Evolutionary conservation across 2,888 invertebrate species (phyloP), one percentile per base, ranked within the genome.

Genomic region (Drosophila colorata): DNA sequence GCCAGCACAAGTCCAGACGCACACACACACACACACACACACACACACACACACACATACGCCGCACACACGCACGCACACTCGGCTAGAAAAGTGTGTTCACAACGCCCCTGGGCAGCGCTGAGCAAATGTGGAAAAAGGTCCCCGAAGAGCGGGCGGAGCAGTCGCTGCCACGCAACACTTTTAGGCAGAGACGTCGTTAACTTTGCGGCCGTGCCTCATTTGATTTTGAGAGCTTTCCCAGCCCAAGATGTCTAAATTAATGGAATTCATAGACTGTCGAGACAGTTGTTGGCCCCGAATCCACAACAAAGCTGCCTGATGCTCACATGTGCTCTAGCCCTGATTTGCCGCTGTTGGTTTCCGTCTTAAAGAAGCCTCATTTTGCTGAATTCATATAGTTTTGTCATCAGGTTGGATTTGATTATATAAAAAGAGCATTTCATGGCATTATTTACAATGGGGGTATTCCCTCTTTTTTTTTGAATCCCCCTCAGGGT

Each of bases 191-290:
- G 52, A 41, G 59, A 74, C 59, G 44, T 59, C 75, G 71, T 75
- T 67, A 61, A 71, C 67, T 75, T 67, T 75, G 67, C 25, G 71
- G 63, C 59, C 67, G 63, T 75, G 74, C 75, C 75, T 64, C 75
- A 67, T 75, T 75, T 75, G 75, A 63, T 67, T 53, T 67, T 48
- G 55, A 72, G 73, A 43, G 72, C 51, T 41, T 48, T 37, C 46
- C 31, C 38, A 18, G 64, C 49, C 40, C 48, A 40, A 61, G 68
- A 69, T 74, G 71, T 38, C 74, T 74, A 80, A 82, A 74, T 80
- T 83, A 83, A 83, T 81, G 81, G 73, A 69, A 78, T 84, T 69
- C 74, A 63, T 35, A 63, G 74, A 40, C 56, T 48, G 38, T 1
- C 13, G n/a, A 23, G 41, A 35, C n/a, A 41, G 16, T 37, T 33